Base-by-base conservation (phyloP, 2,113 vertebrate genomes). In the Tinamus guttatus region DNA sequence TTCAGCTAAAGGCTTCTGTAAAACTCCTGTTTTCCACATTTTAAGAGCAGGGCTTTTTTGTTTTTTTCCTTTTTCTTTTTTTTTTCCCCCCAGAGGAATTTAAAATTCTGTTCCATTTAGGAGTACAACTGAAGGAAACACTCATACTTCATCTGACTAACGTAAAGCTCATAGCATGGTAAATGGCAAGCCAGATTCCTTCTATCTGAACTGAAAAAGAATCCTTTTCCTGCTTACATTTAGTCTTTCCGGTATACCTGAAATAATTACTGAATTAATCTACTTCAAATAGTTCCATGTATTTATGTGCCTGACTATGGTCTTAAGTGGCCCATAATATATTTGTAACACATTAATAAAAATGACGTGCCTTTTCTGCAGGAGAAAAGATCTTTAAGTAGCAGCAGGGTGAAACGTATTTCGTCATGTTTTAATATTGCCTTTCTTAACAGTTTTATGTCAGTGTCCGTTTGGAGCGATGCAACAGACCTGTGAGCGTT, bases 171-270 rank as follows among this genome's bases (percentile, higher is more conserved):
- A 1, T 7, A 74, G 4, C 20, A 40, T 4, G 62, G 13, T 43
- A 74, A 82, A 89, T 34, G 5, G 4, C 21, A 68, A 91, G 81
- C 21, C 0, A 2, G 11, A 3, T 63, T 77, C 5, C 54, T 77
- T 63, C n/a, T 51, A 4, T 24, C n/a, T 25, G 5, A 79, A 81
- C 9, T 49, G 38, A 75, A 60, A 76, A 93, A 43, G 51, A 5
- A 0, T 0, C 0, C 3, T 56, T 89, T 58, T 88, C 18, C 5
- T 69, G 40, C 10, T 62, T 9, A 14, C 36, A 16, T 10, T 81
- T 76, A 52, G 3, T 36, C 84, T 91, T 52, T 69, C 6, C 17
- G 45, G 21, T 49, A 5, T 7, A 76, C 18, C 75, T 87, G n/a
- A 85, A 79, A 77, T 7, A 80, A 65, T 58, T 52, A n/a, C 9